Percentiles rank a stretch among this genome's conserved stretches.
These are phyloP conservation scores for Apamea monoglypha DNA, from an alignment of 2,888 invertebrate species.

Conservation along the genomic window DNA sequence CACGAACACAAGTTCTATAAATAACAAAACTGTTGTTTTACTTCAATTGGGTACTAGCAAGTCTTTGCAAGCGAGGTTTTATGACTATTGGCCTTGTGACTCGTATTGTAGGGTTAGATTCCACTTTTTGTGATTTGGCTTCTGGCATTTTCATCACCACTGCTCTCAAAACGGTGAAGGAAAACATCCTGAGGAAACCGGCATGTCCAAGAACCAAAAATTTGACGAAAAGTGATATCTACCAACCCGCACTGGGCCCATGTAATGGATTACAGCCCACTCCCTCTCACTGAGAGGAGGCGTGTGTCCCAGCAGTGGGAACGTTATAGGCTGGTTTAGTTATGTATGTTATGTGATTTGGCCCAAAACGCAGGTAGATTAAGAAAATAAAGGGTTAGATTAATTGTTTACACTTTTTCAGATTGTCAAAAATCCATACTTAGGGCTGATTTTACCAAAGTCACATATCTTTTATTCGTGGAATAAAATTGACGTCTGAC, in stretches of 20 bases:
- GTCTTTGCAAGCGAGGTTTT: slow-evolving; percentile 15
- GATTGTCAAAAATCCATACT: not conserved
- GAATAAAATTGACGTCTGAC: not conserved
- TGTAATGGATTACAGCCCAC: too few relatives aligned
- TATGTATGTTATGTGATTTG: not conserved
- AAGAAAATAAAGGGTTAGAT: not conserved
- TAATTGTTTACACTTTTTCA: not conserved
- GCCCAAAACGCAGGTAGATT: not conserved
- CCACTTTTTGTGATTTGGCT: not conserved
- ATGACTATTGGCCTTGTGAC: not conserved
- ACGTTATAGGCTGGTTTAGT: too few relatives aligned
- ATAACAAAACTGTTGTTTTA: slow-evolving; percentile 36
- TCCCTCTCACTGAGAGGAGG: too few relatives aligned
- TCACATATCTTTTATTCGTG: not conserved
- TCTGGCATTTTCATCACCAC: too few relatives aligned
- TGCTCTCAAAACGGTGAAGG: too few relatives aligned
- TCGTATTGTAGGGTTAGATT: not conserved
- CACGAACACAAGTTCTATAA: slow-evolving; percentile 19
- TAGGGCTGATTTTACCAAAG: not conserved
- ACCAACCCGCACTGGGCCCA: too few relatives aligned
- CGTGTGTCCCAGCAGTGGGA: too few relatives aligned
- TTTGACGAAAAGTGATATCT: too few relatives aligned
- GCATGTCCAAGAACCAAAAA: too few relatives aligned
- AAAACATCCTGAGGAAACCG: too few relatives aligned
- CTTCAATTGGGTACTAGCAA: slow-evolving; percentile 33